Base-by-base conservation (phyloP, 2,888 invertebrate species). In the Gymnocheta viridis region DNA sequence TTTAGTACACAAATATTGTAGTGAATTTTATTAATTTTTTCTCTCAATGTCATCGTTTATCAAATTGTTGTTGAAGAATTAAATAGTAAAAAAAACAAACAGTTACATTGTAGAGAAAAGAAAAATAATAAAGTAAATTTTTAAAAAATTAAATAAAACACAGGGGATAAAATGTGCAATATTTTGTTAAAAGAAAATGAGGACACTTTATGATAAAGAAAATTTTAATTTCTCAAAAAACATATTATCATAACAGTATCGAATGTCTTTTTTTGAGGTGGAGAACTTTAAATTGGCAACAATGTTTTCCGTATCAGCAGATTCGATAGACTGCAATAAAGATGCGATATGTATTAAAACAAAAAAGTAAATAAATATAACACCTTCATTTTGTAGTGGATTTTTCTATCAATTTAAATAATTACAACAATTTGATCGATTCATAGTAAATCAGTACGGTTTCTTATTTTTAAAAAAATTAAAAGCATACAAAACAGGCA, bases 31-130 rank as follows among this genome's bases (percentile, higher is more conserved):
- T 69, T 70, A 47, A 49, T 62, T 32, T 56, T n/a, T 66, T 17
- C 27, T 58, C 66, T 70, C 64, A 67, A 69, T 76, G 79, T 76
- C 83, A 76, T 80, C 79, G 79, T 70, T 83, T 83, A 83, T 80
- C 64, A 76, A 72, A 56, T 62, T 67, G 73, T 67, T 49, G 66
- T 60, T 51, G 17, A 27, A 29, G 32, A 35, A 54, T 41, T 32
- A 44, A 56, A 14, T 17, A 22, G 1, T n/a, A 49, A 64, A 38
- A 35, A 49, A 56, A 54, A 19, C 9, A 19, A 38, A 72, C 24
- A 49, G 19, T 72, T 44, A 56, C 64, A 76, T 14, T 51, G 2
- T 14, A 77, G 10, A 58, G 70, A 67, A n/a, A 77, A 49, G 29
- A 4, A 67, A 74, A 82, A 64, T 69, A 69, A 82, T 67, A 32